phyloP scores from a whole-genome alignment of 2,888 invertebrate genomes.

The Ferrisia virgata region DNA sequence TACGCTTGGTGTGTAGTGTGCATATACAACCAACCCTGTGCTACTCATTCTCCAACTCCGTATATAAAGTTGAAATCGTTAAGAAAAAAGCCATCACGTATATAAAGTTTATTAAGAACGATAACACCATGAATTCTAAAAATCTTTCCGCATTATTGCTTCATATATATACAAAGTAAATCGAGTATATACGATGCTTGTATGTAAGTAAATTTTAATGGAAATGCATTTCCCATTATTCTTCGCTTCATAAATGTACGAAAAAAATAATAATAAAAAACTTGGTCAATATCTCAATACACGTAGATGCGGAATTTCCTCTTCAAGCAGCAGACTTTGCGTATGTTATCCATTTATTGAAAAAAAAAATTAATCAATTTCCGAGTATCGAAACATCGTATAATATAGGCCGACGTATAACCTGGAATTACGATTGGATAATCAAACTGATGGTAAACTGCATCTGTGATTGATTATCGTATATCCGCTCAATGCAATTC shows the following conservation, averaged over 20 bases:
- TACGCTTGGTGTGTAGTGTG: too few relatives aligned
- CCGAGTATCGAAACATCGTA: too few relatives aligned
- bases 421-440: too few relatives aligned
- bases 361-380: too few relatives aligned
- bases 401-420: too few relatives aligned
- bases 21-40: background rate
- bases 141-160: conserved; percentile 5
- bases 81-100: background rate
- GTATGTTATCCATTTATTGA: too few relatives aligned
- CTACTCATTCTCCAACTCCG: background rate
- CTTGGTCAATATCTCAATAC: background rate
- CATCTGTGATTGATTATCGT: too few relatives aligned
- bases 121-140: background rate
- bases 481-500: too few relatives aligned
- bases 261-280: background rate
- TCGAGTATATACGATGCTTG: background rate
- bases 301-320: background rate
- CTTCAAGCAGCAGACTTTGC: background rate
- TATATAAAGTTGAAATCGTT: background rate
- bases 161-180: conserved; percentile 8
- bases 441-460: too few relatives aligned
- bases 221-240: conserved; percentile 9
- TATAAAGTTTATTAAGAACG: conserved; percentile 1
- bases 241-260: background rate
- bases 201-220: conserved; percentile 4